A percentile compares a stretch with the other conserved stretches of the same genome.
phyloP scores from a whole-genome alignment of 2,888 invertebrate genomes.

The Lasioglossum marginatum region DNA sequence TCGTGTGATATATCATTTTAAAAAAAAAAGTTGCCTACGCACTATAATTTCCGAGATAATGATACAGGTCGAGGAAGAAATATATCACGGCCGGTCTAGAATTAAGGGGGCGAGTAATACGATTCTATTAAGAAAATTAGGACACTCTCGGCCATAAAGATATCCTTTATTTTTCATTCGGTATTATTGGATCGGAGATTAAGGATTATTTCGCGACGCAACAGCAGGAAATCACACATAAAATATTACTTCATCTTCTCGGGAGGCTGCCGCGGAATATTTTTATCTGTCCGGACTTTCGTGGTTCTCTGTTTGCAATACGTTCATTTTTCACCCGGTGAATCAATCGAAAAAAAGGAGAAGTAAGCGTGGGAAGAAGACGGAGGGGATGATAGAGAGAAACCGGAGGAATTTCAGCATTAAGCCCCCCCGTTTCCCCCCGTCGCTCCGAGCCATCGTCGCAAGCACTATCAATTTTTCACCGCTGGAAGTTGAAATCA shows the following conservation, averaged over 20 bases:
- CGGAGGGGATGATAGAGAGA: neutral
- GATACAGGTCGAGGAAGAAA: neutral
- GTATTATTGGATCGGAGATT: neutral
- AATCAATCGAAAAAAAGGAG: constrained; percentile 1
- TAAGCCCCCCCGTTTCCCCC: neutral
- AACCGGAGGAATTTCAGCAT: constrained; percentile 23
- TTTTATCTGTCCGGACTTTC: neutral
- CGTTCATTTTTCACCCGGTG: constrained; percentile 17
- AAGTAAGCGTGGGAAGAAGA: neutral
- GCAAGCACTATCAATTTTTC: constrained; percentile 41
- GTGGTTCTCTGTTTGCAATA: neutral
- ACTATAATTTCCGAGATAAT: neutral
- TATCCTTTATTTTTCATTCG: neutral
- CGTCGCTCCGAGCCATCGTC: neutral
- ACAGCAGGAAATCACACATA: neutral
- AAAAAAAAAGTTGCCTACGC: neutral
- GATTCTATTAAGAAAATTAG: constrained; percentile 9
- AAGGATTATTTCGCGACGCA: neutral
- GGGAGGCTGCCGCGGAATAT: neutral
- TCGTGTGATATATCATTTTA: neutral
- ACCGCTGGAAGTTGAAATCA: constrained; percentile 61
- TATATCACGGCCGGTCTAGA: neutral
- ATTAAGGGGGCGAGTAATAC: neutral
- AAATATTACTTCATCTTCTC: neutral
- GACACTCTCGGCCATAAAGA: neutral